Evolutionary conservation across 2,888 invertebrate genomes (phyloP).

Genomic region (Cheilosia vernalis): DNA sequence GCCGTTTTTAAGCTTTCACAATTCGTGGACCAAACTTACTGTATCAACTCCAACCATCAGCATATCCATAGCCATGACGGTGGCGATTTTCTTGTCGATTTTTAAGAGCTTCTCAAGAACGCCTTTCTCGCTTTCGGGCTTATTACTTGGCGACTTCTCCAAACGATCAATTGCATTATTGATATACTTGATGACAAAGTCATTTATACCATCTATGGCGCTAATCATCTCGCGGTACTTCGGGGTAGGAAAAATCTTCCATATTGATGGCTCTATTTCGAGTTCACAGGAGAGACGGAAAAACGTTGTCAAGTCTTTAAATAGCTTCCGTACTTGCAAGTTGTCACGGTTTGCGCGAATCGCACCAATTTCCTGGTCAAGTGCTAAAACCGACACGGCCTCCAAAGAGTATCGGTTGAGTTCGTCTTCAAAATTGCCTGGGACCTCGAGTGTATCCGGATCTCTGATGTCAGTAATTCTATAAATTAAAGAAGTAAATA

Average conservation of each 20-base stretch:
- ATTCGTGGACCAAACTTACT: slow-evolving; percentile 83
- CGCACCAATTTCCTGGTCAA: slow-evolving; percentile 81
- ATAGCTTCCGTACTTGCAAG: slow-evolving; percentile 75
- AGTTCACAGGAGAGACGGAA: slow-evolving; percentile 72
- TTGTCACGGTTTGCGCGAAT: slow-evolving; percentile 74
- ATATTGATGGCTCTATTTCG: slow-evolving; percentile 78
- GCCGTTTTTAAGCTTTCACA: background rate
- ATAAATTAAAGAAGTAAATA: background rate
- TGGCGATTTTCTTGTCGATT: slow-evolving; percentile 86
- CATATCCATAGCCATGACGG: slow-evolving; percentile 89
- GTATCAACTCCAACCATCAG: slow-evolving; percentile 89
- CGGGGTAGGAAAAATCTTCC: slow-evolving; percentile 77
- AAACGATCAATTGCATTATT: slow-evolving; percentile 80
- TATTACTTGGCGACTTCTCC: slow-evolving; percentile 68
- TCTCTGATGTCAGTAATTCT: slow-evolving; percentile 82
- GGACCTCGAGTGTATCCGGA: slow-evolving; percentile 80
- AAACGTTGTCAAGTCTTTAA: slow-evolving; percentile 61
- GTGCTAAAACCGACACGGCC: slow-evolving; percentile 83
- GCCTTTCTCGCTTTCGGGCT: slow-evolving; percentile 83
- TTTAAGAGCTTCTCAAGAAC: slow-evolving; percentile 87
- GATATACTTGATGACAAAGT: slow-evolving; percentile 79
- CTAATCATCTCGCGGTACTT: slow-evolving; percentile 77
- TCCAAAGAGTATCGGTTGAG: slow-evolving; percentile 86
- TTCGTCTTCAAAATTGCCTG: slow-evolving; percentile 84
- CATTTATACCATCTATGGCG: slow-evolving; percentile 77